Percentiles rank a stretch among this genome's conserved stretches.
These are phyloP conservation scores for Phaedon cochleariae DNA, from an alignment of 2,888 invertebrate genomes.

Conservation along the genomic window DNA sequence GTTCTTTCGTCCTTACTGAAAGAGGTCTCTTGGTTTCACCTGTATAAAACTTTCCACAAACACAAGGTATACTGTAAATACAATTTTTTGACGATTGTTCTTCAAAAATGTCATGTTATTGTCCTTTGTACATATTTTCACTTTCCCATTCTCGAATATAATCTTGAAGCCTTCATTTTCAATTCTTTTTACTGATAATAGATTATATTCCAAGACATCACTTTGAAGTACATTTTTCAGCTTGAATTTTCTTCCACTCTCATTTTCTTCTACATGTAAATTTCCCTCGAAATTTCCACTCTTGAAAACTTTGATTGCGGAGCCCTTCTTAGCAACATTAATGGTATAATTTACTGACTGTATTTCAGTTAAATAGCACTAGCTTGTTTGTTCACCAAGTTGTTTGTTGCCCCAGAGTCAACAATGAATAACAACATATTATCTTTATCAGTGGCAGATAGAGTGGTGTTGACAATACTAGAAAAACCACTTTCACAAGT, in stretches of 20 bases:
- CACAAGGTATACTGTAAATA: no score
- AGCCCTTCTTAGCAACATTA: not conserved
- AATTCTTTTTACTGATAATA: not conserved
- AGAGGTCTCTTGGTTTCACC: no score
- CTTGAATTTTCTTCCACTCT: not conserved
- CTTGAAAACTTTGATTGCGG: not conserved
- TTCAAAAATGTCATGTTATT: conserved; percentile 1
- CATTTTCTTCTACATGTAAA: not conserved
- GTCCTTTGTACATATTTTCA: conserved; percentile 3
- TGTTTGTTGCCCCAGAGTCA: conserved; percentile 1
- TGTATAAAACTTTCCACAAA: no score
- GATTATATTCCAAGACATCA: not conserved
- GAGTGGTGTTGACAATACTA: not conserved
- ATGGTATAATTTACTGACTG: not conserved
- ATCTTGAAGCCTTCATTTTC: conserved; percentile 1
- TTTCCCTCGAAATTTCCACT: conserved; percentile 1
- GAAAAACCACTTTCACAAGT: not conserved
- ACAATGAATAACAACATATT: not conserved
- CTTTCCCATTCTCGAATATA: not conserved
- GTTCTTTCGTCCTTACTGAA: no score
- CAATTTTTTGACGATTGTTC: no score
- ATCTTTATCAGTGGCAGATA: conserved; percentile 1
- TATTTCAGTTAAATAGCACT: not conserved
- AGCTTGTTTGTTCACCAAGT: conserved; percentile 1
- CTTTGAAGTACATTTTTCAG: not conserved